A percentile compares a stretch with the other conserved stretches of the same genome.
These are phyloP conservation scores for Dendrolimus houi DNA, from an alignment of 2,888 invertebrate genomes.

Conservation along the genomic window DNA sequence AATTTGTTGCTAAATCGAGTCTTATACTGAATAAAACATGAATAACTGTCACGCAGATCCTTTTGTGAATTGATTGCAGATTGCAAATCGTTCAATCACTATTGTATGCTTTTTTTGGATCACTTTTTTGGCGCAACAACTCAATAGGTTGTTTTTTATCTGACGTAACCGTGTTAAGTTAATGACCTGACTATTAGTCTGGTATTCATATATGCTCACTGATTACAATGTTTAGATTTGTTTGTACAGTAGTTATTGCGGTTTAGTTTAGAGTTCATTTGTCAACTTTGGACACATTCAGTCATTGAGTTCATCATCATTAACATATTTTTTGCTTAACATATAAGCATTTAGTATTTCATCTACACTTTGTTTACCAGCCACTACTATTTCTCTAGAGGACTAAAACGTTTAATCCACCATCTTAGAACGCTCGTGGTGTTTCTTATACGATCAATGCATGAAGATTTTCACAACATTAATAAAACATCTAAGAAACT, in stretches of 20 bases:
- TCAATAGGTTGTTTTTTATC: neutral
- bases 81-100: neutral
- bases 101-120: neutral
- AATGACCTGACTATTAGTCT: neutral
- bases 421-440: too few species aligned
- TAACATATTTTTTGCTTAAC: too few species aligned
- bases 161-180: neutral
- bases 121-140: neutral
- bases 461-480: too few species aligned
- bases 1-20: neutral
- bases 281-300: too few species aligned
- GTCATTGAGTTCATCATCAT: too few species aligned
- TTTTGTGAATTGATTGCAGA: neutral
- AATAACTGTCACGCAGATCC: constrained; percentile 2
- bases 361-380: too few species aligned
- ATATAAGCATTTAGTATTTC: too few species aligned
- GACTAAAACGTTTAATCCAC: too few species aligned
- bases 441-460: too few species aligned
- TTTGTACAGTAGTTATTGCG: neutral
- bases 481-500: too few species aligned
- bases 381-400: too few species aligned
- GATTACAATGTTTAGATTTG: neutral
- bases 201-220: neutral
- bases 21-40: constrained; percentile 2
- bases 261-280: too few species aligned